A percentile compares a stretch with the other conserved stretches of the same genome.
phyloP scores from a whole-genome alignment of 92 coral and sea anemone genomes.

The Montipora capitata region DNA sequence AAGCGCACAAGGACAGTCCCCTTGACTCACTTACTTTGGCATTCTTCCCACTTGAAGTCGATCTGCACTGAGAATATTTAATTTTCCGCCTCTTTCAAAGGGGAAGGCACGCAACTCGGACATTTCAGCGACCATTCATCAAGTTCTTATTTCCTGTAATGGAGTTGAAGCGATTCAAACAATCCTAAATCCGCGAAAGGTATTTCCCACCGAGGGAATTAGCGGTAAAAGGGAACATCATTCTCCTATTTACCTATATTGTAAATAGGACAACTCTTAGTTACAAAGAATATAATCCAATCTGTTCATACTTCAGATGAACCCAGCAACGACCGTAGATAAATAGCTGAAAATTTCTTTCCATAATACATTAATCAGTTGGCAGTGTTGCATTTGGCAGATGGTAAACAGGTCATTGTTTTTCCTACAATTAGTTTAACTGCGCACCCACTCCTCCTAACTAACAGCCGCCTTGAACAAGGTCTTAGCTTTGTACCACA shows the following conservation, averaged over 20 bases:
- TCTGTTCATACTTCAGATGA: too few species aligned
- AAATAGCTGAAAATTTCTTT: neutral
- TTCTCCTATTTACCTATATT: too few species aligned
- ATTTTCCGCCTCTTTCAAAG: neutral
- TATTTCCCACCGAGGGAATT: too few species aligned
- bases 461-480: too few species aligned
- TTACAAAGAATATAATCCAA: too few species aligned
- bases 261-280: too few species aligned
- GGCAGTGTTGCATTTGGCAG: neutral
- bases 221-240: too few species aligned
- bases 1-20: neutral
- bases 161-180: too few species aligned
- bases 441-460: neutral
- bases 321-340: neutral
- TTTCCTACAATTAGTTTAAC: neutral
- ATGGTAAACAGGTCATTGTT: neutral
- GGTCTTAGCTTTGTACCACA: too few species aligned
- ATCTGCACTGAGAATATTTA: neutral
- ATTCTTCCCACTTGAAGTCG: neutral
- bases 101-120: slow-evolving; percentile 11
- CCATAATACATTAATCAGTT: neutral
- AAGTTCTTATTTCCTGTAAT: too few species aligned
- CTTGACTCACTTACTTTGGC: neutral
- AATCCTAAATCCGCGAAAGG: too few species aligned
- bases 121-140: neutral